A percentile compares a stretch with the other conserved stretches of the same genome.
Evolutionary conservation across 2,797 vertebrate genomes (phyloP).

Genomic region (Poeciliopsis presidionis): DNA sequence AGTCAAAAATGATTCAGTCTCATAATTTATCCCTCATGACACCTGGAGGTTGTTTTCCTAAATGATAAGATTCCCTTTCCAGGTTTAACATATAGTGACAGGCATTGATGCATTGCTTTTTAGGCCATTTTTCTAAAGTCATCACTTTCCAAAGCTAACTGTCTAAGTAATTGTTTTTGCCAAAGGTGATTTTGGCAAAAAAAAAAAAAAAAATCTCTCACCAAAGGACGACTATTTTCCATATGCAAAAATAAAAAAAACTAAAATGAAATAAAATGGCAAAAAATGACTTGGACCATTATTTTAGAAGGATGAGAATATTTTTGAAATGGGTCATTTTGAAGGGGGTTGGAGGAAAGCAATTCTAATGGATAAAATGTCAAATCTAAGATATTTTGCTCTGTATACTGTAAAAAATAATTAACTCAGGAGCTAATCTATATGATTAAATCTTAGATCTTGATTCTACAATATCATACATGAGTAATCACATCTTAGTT

Average conservation of each 20-base stretch:
- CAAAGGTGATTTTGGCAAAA: no score
- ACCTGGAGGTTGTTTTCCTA: neutral
- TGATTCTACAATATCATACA: neutral
- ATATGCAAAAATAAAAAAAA: no score
- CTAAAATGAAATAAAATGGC: no score
- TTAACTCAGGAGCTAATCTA: neutral
- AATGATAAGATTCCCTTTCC: neutral
- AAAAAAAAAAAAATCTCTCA: no score
- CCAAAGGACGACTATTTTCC: no score
- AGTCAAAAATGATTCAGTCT: neutral
- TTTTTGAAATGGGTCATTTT: neutral
- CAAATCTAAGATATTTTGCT: neutral
- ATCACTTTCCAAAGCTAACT: no score
- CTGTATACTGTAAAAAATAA: neutral
- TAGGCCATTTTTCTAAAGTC: neutral
- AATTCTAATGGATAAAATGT: neutral
- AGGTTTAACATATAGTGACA: neutral
- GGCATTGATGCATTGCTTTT: neutral
- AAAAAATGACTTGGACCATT: no score
- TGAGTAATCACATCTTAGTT: neutral
- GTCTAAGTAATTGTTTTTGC: no score
- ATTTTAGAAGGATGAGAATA: no score
- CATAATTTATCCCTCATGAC: neutral
- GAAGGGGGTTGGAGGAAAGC: neutral
- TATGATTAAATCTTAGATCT: neutral